Conservation (phyloP, 2,888 invertebrate genomes). For the Monochamus alternatus region DNA sequence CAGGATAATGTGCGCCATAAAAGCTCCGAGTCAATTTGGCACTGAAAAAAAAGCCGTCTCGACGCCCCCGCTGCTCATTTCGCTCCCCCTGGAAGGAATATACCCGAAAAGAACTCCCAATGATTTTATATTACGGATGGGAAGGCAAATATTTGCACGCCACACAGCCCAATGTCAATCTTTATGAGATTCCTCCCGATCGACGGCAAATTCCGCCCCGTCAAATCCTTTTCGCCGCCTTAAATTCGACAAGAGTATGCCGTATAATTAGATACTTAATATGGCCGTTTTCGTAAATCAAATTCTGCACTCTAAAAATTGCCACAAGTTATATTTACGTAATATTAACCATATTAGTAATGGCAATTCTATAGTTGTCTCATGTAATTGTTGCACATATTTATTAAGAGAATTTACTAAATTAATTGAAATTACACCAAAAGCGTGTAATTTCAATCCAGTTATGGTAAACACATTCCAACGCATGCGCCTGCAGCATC, state of each 20-base stretch:
- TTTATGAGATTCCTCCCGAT: constrained; percentile 15
- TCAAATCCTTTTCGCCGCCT: neutral
- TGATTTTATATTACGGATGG: constrained; percentile 24
- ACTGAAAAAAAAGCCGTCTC: neutral
- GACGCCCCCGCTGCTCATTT: constrained; percentile 22
- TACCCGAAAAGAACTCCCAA: constrained; percentile 12
- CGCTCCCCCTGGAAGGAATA: constrained; percentile 12
- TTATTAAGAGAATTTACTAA: too few relatives aligned
- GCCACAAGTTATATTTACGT: too few relatives aligned
- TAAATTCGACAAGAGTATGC: neutral
- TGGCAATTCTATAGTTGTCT: too few relatives aligned
- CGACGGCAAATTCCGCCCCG: neutral
- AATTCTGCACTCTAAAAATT: too few relatives aligned
- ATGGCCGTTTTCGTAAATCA: too few relatives aligned
- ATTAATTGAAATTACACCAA: too few relatives aligned
- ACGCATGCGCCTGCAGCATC: too few relatives aligned
- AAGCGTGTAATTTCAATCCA: too few relatives aligned
- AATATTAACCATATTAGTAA: too few relatives aligned
- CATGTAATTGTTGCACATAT: too few relatives aligned
- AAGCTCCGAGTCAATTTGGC: constrained; percentile 7
- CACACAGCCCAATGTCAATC: constrained; percentile 17
- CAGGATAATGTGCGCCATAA: neutral
- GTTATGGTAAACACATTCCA: too few relatives aligned
- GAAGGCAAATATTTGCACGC: constrained; percentile 29
- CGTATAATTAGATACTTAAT: neutral